Evolutionary conservation across 1,140 invertebrate genomes (phyloP), one percentile per base, ranked within the genome.

Genomic region (Hyles euphorbiae): DNA sequence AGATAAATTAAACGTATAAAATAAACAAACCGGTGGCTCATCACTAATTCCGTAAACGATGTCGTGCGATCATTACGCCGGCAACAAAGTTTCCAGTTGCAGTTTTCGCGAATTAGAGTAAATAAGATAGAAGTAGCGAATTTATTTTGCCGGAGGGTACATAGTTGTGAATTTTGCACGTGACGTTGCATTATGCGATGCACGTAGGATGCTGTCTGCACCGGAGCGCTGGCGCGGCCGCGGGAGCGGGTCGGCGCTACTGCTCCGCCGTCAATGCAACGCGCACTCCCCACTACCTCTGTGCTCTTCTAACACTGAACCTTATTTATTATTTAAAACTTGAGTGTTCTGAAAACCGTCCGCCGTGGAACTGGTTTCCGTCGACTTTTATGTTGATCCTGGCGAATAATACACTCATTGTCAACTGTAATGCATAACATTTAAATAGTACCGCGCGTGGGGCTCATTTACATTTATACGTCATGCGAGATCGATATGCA

Each of bases 101-200:
- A 67, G 56, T 69, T 63, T 72, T 70, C 56, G 65, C 68, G 74
- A 85, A 85, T 79, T 78, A 78, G 76, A 83, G 76, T 74, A 85
- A 87, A 87, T 84, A 81, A 85, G 78, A 83, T 84, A 81, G 77
- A 76, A 67, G 61, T 74, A 81, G 80, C 74, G 83, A 86, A 83
- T 82, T 73, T 73, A 73, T 69, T 87, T 79, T 70, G 78, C 73
- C 68, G 65, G 74, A 70, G 79, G 77, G 76, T 66, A 58, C 48
- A 56, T 83, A 85, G 83, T 84, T 84, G 82, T 86, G 82, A 86
- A 88, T 88, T 86, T 88, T 83, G 81, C 76, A 86, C 76, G 70
- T 72, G 64, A 65, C 67, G 68, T 72, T 75, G 80, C 78, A 83
- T 83, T 88, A 88, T 88, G 79, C 85, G 67, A 81, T 70, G 81